Conservation (phyloP, 2,888 invertebrate species). For the Nebria salina region DNA sequence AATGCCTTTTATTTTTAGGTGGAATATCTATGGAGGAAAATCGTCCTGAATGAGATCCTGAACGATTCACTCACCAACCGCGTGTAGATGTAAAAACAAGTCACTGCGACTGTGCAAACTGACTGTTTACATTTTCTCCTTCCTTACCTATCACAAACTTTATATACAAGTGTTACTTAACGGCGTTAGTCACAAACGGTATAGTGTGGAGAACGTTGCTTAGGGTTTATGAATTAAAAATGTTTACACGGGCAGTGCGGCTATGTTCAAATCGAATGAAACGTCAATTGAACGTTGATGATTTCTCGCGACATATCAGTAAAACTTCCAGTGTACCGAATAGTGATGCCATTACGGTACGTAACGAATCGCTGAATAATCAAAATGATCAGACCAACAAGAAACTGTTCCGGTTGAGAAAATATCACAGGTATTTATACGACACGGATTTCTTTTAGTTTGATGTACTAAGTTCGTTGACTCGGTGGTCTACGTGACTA, state of each 20-base stretch:
- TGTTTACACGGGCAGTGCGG: constrained; percentile 51
- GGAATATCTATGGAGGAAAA: neutral
- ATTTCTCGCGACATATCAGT: constrained; percentile 63
- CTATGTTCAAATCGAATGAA: constrained; percentile 53
- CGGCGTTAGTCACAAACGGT: constrained; percentile 28
- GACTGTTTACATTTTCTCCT: constrained; percentile 29
- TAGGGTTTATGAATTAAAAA: constrained; percentile 38
- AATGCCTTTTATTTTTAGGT: no score
- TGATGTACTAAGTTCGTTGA: constrained; percentile 38
- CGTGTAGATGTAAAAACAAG: constrained; percentile 3
- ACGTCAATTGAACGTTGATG: constrained; percentile 55
- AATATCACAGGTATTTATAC: constrained; percentile 65
- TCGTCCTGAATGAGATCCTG: constrained; percentile 6
- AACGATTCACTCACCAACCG: neutral
- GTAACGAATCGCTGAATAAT: constrained; percentile 59
- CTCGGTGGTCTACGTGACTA: constrained; percentile 41
- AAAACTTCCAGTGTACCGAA: constrained; percentile 71
- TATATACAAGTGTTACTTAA: constrained; percentile 42
- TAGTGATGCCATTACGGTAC: constrained; percentile 68
- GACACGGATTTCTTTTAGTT: neutral
- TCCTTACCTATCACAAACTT: constrained; percentile 49
- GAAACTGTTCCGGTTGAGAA: constrained; percentile 66
- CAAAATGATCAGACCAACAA: constrained; percentile 61
- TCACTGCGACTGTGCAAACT: constrained; percentile 12
- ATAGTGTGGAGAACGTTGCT: neutral